Evolutionary conservation across 2,888 invertebrate genomes (phyloP), one percentile per base, ranked within the genome.

Genomic region (Ormyrus thymus): DNA sequence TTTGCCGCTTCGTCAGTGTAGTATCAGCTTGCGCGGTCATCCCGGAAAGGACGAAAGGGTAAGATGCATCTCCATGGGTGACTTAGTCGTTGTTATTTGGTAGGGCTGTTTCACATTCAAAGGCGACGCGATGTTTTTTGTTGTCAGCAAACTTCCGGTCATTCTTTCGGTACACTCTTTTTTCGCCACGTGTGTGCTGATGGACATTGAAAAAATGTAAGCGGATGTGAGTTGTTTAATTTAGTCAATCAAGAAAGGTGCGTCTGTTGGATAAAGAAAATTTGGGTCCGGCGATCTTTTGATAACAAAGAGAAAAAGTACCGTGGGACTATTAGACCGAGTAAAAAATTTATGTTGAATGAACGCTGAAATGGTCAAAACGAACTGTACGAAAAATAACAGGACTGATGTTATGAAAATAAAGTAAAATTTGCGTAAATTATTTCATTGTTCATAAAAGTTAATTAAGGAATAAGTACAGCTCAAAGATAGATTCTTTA

Each of bases 221-320:
- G 56, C 76, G 62, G 76, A 64, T 76, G n/a, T 70, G 70, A 70
- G 55, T 56, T 50, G 65, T 50, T 65, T 58, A 74, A 74, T 65
- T 56, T 58, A 11, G 58, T 48, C 48, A 50, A 65, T 50, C 29
- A 64, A 64, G 48, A 29, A 29, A 65, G 15, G 15, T 11, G 55
- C 62, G 15, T 13, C 29, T 13, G 13, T 8, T 29, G 29, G 56
- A 11, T 53, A 73, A 56, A 64, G 43, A 29, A 29, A 9, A 11
- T 61, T 71, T 58, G 43, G 64, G 4, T 65, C 13, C 56, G n/a
- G 53, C 43, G 64, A n/a, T 55, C 51, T 65, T 64, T 50, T 58
- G 10, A 64, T 56, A 55, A 65, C 46, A 56, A 11, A 0, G 11
- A 55, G n/a, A 72, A 72, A 65, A 65, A 65, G 45, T 10, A 8